Conservation (phyloP, 2,888 invertebrate genomes). For the Operophtera brumata region DNA sequence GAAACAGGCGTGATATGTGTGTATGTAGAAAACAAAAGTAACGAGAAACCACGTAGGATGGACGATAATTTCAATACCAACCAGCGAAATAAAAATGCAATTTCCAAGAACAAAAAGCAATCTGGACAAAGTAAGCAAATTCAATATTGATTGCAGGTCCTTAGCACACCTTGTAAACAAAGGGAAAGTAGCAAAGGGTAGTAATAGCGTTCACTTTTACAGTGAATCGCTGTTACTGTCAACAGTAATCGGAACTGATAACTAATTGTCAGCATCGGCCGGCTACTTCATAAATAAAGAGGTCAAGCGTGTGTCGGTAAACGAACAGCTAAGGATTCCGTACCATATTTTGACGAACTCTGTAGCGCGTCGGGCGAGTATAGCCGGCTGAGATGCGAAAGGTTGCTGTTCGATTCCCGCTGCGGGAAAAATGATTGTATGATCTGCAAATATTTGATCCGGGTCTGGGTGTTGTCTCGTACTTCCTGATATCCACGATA, state of each 20-base stretch:
- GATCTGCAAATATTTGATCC: too few species aligned
- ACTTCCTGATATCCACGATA: too few species aligned
- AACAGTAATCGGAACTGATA: conserved; percentile 59
- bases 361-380: too few species aligned
- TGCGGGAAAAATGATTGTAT: too few species aligned
- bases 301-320: conserved; percentile 6
- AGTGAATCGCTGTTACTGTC: conserved; percentile 43
- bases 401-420: too few species aligned
- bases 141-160: background rate
- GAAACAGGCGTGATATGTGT: too few species aligned
- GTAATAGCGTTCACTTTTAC: conserved; percentile 35
- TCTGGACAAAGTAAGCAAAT: background rate
- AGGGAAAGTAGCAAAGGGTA: conserved; percentile 32
- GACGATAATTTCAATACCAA: too few species aligned
- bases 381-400: too few species aligned
- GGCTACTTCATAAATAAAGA: conserved; percentile 50
- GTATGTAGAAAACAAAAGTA: too few species aligned
- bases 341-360: too few species aligned
- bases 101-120: conserved; percentile 1
- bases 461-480: too few species aligned
- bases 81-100: background rate
- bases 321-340: background rate
- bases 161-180: conserved; percentile 32
- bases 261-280: conserved; percentile 43
- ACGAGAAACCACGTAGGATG: too few species aligned